phyloP scores from a whole-genome alignment of 2,888 invertebrate genomes.

The Leucozona laternaria region DNA sequence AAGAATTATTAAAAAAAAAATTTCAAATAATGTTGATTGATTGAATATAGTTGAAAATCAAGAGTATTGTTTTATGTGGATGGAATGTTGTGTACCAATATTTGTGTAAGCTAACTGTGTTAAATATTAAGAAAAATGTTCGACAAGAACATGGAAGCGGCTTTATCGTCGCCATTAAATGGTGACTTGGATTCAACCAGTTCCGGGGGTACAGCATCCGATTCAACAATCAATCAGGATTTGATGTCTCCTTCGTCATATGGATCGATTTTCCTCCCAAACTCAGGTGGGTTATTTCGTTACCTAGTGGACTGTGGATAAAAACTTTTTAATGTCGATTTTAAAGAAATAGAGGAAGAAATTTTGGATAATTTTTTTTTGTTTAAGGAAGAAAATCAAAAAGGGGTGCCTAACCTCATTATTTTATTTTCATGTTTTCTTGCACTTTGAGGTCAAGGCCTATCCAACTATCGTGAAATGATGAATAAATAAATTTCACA shows the following conservation, averaged over 20 bases:
- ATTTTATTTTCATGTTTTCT: too few species aligned
- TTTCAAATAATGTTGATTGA: neutral
- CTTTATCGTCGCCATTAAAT: conserved; percentile 80
- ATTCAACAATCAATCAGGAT: conserved; percentile 82
- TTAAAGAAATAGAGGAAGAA: too few species aligned
- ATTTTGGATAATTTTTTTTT: too few species aligned
- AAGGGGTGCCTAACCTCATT: too few species aligned
- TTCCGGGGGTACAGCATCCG: conserved; percentile 83
- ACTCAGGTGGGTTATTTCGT: conserved; percentile 79
- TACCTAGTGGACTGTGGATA: neutral
- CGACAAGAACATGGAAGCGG: conserved; percentile 82
- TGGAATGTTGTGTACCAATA: conserved; percentile 1
- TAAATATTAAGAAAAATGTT: conserved; percentile 78
- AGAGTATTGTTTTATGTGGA: neutral
- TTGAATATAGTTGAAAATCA: neutral
- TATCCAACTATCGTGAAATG: too few species aligned
- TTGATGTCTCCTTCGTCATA: conserved; percentile 81
- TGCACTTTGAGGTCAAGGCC: too few species aligned
- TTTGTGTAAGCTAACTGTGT: conserved; percentile 7
- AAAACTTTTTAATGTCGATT: neutral
- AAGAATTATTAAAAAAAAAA: neutral
- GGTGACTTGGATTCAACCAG: conserved; percentile 83
- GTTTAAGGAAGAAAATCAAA: too few species aligned
- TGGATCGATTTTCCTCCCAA: conserved; percentile 81
- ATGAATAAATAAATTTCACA: too few species aligned